A percentile compares a stretch with the other conserved stretches of the same genome.
Conservation (phyloP, 2,113 vertebrate species). For the Pelodiscus sinensis region DNA sequence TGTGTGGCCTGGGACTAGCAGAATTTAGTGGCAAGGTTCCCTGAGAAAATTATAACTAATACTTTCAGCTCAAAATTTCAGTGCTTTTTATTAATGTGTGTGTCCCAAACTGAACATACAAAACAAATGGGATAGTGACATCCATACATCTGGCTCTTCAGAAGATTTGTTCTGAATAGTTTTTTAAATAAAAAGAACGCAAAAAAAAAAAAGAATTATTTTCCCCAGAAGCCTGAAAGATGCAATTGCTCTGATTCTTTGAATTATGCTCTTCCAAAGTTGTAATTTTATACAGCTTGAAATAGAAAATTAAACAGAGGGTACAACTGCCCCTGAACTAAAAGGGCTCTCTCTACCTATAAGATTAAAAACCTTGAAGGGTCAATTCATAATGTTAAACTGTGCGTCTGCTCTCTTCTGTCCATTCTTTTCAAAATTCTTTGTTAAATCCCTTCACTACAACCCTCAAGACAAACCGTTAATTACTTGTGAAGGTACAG, state of each 20-base stretch:
- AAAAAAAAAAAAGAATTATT: not conserved
- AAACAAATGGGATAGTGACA: not conserved
- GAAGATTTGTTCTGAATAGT: not conserved
- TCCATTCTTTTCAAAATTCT: not conserved
- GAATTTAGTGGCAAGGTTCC: not conserved
- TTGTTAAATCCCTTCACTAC: not conserved
- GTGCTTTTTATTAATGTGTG: not conserved
- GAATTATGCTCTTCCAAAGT: not conserved
- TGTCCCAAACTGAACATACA: not conserved
- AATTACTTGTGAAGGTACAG: not conserved
- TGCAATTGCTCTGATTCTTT: not conserved
- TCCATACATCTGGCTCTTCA: not conserved
- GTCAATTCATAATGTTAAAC: not conserved
- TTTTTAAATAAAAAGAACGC: not conserved
- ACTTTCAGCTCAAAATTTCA: conserved; percentile 11
- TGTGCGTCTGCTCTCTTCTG: not conserved
- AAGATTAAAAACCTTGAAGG: not conserved
- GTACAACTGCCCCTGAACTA: not conserved
- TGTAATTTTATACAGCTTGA: not conserved
- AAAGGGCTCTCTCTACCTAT: not conserved
- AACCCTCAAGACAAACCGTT: not conserved
- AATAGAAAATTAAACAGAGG: not conserved
- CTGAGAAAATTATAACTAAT: not conserved
- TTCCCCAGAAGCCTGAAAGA: not conserved
- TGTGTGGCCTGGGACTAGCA: not conserved